Conservation (phyloP, 2,888 invertebrate species). For the Apamea monoglypha region DNA sequence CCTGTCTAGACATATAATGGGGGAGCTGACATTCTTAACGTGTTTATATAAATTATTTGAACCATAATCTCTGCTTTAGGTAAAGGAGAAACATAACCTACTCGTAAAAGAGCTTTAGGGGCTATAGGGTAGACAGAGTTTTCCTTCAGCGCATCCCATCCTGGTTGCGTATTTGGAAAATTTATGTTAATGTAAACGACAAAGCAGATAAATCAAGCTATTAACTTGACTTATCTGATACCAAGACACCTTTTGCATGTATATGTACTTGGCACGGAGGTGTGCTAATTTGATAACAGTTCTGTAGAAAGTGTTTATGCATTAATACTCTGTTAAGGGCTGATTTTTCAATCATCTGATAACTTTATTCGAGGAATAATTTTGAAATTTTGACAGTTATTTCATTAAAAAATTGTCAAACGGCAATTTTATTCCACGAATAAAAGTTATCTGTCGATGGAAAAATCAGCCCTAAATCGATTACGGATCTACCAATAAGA, state of each 20-base stretch:
- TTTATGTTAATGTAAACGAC: background rate
- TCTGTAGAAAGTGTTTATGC: slow-evolving; percentile 13
- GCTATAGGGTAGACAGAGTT: no score
- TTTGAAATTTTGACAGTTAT: no score
- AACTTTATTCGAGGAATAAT: no score
- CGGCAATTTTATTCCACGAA: no score
- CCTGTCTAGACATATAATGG: slow-evolving; percentile 67
- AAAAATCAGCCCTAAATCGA: background rate
- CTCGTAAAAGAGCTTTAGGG: background rate
- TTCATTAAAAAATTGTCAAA: no score
- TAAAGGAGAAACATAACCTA: background rate
- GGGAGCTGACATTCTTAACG: slow-evolving; percentile 40
- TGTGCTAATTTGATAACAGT: slow-evolving; percentile 47
- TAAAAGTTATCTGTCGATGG: no score
- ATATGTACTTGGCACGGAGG: background rate
- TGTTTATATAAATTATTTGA: background rate
- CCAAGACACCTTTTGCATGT: slow-evolving; percentile 3
- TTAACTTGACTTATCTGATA: slow-evolving; percentile 15
- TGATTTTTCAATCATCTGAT: no score
- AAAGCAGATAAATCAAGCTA: no score
- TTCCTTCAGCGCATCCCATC: background rate
- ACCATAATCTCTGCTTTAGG: background rate
- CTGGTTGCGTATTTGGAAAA: background rate
- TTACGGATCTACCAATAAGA: background rate
- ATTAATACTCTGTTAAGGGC: slow-evolving; percentile 23